A percentile compares a stretch with the other conserved stretches of the same genome.
phyloP scores from a whole-genome alignment of 2,797 vertebrate genomes.

The Rhinogobio ventralis region DNA sequence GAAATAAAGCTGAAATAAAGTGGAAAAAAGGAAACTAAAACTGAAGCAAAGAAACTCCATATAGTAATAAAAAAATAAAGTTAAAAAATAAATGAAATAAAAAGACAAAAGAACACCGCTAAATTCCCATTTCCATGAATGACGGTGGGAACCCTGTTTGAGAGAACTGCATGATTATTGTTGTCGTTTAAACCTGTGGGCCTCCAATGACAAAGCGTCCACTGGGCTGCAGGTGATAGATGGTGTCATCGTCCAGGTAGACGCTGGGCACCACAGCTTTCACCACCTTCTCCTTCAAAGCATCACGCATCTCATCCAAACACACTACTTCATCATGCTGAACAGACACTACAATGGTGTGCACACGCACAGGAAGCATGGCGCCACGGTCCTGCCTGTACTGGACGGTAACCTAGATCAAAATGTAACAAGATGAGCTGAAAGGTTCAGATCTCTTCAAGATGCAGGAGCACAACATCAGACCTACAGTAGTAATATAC shows the following conservation, averaged over 20 bases:
- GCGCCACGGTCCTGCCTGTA: conserved; percentile 92
- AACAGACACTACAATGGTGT: conserved; percentile 94
- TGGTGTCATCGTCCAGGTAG: conserved; percentile 90
- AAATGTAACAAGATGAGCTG: neutral
- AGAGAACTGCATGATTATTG: too few relatives aligned
- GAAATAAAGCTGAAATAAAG: neutral
- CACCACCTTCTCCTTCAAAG: conserved; percentile 91
- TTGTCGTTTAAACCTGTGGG: conserved; percentile 81
- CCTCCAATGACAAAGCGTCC: conserved; percentile 96
- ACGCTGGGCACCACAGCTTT: conserved; percentile 87
- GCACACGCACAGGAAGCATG: conserved; percentile 89
- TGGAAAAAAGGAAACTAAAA: neutral
- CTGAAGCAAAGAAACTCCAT: neutral
- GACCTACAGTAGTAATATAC: neutral
- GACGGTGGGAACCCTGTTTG: neutral
- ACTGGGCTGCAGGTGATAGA: conserved; percentile 94
- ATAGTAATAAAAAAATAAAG: neutral
- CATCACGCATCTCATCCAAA: conserved; percentile 89
- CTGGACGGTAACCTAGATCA: conserved; percentile 90
- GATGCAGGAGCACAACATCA: neutral
- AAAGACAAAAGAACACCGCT: neutral
- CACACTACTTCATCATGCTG: conserved; percentile 88
- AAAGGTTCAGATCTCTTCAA: neutral
- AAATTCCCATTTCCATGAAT: neutral
- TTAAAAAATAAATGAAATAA: too few relatives aligned